phyloP scores from a whole-genome alignment of 2,797 vertebrate genomes.

The Argyrosomus regius region DNA sequence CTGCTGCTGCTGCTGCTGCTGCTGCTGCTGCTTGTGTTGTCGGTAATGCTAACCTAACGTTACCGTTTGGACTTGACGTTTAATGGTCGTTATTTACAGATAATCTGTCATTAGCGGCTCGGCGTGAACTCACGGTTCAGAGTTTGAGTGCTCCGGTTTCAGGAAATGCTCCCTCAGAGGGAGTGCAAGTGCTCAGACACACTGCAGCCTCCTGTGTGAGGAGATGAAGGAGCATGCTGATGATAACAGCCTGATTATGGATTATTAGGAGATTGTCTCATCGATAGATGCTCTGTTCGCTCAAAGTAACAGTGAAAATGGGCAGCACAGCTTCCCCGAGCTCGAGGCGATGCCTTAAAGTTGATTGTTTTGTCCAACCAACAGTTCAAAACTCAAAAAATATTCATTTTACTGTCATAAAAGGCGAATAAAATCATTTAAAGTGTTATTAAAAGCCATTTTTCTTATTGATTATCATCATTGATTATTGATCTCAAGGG shows the following conservation, averaged over 20 bases:
- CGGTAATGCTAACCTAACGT: slow-evolving; percentile 55
- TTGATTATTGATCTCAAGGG: no score
- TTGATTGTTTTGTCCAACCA: neutral
- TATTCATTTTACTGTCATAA: neutral
- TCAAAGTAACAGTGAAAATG: neutral
- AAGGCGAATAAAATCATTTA: no score
- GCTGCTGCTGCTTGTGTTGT: slow-evolving; percentile 39
- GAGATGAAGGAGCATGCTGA: neutral
- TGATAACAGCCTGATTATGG: neutral
- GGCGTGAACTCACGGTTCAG: slow-evolving; percentile 27
- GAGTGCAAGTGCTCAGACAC: slow-evolving; percentile 33
- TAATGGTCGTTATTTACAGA: neutral
- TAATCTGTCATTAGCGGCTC: slow-evolving; percentile 19
- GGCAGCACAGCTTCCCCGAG: neutral
- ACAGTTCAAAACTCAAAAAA: neutral
- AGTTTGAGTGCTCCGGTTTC: slow-evolving; percentile 53
- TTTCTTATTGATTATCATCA: no score
- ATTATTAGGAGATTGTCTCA: no score
- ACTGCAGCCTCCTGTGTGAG: slow-evolving; percentile 39
- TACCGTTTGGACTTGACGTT: neutral
- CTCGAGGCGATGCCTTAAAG: neutral
- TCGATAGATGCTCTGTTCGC: no score
- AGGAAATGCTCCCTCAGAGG: slow-evolving; percentile 58
- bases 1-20: slow-evolving; percentile 41
- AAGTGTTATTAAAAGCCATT: no score